Base-by-base conservation (phyloP, 2,888 invertebrate genomes). In the Macaria notata region DNA sequence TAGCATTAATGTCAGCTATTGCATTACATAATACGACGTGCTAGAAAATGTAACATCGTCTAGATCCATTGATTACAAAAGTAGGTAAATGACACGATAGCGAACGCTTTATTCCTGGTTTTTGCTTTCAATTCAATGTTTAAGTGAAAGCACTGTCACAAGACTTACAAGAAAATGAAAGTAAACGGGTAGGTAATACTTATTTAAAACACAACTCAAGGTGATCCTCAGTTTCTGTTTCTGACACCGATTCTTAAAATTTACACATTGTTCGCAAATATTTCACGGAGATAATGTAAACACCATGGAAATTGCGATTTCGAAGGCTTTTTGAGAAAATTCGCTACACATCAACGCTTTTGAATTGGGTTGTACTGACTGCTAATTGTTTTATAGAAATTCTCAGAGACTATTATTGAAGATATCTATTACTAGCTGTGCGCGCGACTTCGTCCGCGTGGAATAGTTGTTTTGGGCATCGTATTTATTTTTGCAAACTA, bases 91-190 rank as follows among this genome's bases (percentile, higher is more conserved):
- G 33, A 49, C 31, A 39, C 42, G n/a, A 50, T 9, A 5, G n/a
- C 39, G 51, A 43, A 36, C 44, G 41, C 9, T 38, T 46, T 43
- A 55, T 54, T 56, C 53, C 57, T 31, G 5, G 53, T 53, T 49
- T 46, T 9, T 44, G 8, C 36, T 44, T 49, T 45, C 9, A 41
- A n/a, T 8, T 31, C 38, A 29, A 46, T 46, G 36, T 65, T 63
- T 64, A 65, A 65, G 70, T 71, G 76, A 79, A 80, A 77, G 76
- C n/a, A n/a, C n/a, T n/a, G n/a, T 73, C 31, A 33, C 63, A 66
- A 63, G 69, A 76, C 19, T 19, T 19, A 19, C 19, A 19, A 19
- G 19, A 49, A 71, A 75, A 76, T 75, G 75, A 63, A 61, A 54
- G 47, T 51, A 42, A 51, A 53, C 48, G 45, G 45, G 9, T 31